A percentile compares a stretch with the other conserved stretches of the same genome.
Conservation (phyloP, 2,888 invertebrate genomes). For the Pseudoips prasinana region DNA sequence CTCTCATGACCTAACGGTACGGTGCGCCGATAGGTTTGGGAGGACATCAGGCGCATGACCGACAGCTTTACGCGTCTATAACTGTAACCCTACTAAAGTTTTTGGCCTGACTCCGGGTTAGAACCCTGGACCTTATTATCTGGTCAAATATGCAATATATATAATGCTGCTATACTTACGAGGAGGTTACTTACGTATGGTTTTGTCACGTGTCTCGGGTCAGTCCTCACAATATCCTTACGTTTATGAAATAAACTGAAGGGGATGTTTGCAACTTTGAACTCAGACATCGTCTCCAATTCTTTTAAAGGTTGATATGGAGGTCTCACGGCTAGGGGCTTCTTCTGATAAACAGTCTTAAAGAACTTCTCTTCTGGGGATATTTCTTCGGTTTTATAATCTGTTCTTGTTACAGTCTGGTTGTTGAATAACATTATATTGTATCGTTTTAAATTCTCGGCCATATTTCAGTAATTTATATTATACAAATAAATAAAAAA, state of each 20-base stretch:
- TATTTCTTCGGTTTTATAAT: conserved; percentile 27
- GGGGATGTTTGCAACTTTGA: conserved; percentile 31
- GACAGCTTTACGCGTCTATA: too few relatives aligned
- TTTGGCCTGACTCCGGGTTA: too few relatives aligned
- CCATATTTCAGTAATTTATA: too few relatives aligned
- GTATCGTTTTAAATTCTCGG: neutral
- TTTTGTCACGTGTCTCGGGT: conserved; percentile 36
- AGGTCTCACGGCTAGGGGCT: conserved; percentile 13
- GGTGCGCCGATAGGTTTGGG: too few relatives aligned
- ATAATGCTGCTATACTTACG: too few relatives aligned
- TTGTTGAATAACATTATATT: conserved; percentile 34
- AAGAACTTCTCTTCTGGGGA: conserved; percentile 3
- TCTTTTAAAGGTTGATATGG: conserved; percentile 32
- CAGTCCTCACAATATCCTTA: conserved; percentile 35
- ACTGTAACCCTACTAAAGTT: too few relatives aligned
- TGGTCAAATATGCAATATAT: too few relatives aligned
- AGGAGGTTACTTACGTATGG: conserved; percentile 21
- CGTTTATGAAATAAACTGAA: conserved; percentile 32
- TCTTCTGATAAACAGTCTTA: conserved; percentile 28
- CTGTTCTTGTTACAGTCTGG: conserved; percentile 31
- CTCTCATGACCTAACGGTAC: too few relatives aligned
- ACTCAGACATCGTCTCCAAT: conserved; percentile 36
- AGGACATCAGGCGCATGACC: too few relatives aligned
- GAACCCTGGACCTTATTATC: too few relatives aligned
- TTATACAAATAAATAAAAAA: too few relatives aligned